Evolutionary conservation across 2,113 vertebrate genomes (phyloP).

Genomic region (Struthio camelus): DNA sequence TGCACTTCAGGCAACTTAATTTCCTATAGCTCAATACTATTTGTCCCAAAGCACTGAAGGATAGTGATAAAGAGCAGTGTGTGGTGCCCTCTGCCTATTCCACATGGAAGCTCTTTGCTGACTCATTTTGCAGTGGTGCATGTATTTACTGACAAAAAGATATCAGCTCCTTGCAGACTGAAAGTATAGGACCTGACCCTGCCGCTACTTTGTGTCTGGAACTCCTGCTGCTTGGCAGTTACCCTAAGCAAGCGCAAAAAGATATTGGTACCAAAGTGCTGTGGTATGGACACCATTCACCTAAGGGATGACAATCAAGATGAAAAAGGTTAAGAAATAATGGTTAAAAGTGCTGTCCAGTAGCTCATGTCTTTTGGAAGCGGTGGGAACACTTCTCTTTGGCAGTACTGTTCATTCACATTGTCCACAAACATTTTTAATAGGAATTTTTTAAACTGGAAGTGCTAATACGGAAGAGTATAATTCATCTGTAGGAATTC

Average conservation of each 20-base stretch:
- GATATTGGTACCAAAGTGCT: background rate
- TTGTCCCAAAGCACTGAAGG: background rate
- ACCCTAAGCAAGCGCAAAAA: background rate
- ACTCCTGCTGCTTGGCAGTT: background rate
- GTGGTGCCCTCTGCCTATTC: rapidly evolving
- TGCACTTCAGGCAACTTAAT: background rate
- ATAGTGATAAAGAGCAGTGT: background rate
- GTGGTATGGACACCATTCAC: background rate
- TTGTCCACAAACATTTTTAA: background rate
- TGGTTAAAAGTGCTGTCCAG: background rate
- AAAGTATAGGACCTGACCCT: background rate
- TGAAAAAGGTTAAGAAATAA: background rate
- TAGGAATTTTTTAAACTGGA: background rate
- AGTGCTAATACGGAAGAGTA: background rate
- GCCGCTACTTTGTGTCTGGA: background rate
- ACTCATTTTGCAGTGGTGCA: background rate
- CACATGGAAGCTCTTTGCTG: background rate
- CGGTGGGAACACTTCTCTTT: background rate
- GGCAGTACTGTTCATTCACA: background rate
- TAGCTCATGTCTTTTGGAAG: background rate
- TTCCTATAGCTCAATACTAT: background rate
- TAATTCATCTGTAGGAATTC: background rate
- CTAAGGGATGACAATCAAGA: background rate
- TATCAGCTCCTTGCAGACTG: background rate
- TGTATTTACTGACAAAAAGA: background rate